Percentiles rank a stretch among this genome's conserved stretches.
Evolutionary conservation across 2,888 invertebrate genomes (phyloP).

Genomic region (Pyrgus malvae): DNA sequence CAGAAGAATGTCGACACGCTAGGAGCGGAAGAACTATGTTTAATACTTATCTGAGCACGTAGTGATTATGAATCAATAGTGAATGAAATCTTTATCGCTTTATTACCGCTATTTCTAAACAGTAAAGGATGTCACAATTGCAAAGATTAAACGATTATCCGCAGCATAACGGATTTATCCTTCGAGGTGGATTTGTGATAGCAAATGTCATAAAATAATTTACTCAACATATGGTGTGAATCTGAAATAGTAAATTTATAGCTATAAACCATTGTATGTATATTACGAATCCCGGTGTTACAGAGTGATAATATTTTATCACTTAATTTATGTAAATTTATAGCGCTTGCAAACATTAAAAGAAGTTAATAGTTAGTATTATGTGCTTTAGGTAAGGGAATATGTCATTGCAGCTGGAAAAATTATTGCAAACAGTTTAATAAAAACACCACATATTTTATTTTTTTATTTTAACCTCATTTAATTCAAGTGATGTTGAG

Average conservation of each 20-base stretch:
- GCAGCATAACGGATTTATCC: not conserved
- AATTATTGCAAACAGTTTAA: too few species aligned
- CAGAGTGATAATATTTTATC: not conserved
- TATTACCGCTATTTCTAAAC: not conserved
- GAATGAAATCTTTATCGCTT: not conserved
- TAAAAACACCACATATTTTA: too few species aligned
- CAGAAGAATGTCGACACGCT: too few species aligned
- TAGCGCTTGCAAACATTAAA: too few species aligned
- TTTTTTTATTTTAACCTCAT: too few species aligned
- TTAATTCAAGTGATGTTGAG: too few species aligned
- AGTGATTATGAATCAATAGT: not conserved
- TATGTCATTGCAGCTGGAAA: too few species aligned
- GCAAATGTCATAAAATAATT: not conserved
- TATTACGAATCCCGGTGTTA: not conserved
- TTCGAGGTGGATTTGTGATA: not conserved
- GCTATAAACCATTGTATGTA: not conserved
- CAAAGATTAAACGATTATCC: constrained; percentile 1
- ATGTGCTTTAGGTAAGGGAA: too few species aligned
- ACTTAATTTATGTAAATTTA: too few species aligned
- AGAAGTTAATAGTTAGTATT: too few species aligned
- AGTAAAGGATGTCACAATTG: constrained; percentile 8
- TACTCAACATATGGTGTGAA: not conserved
- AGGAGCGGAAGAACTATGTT: too few species aligned
- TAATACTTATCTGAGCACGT: too few species aligned
- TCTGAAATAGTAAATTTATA: not conserved